Percentiles rank a stretch among this genome's conserved stretches.
These are phyloP conservation scores for Blastobasis adustella DNA, from an alignment of 2,888 invertebrate genomes.

Conservation along the genomic window DNA sequence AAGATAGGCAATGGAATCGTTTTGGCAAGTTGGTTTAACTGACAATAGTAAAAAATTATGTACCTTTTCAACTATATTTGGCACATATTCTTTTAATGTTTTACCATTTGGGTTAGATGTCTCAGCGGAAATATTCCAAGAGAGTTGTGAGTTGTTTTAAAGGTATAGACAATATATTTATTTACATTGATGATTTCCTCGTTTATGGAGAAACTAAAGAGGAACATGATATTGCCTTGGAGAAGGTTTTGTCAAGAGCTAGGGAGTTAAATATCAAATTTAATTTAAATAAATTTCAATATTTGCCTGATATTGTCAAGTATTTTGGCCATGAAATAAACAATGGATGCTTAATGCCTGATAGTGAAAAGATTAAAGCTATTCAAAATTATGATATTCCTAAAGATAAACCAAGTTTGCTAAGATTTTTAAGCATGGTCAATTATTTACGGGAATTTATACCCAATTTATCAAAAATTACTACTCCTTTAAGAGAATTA, in stretches of 20 bases:
- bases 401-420: no score
- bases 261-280: neutral
- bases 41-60: no score
- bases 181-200: neutral
- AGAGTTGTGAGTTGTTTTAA: constrained; percentile 8
- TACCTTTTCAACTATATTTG: no score
- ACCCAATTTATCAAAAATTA: neutral
- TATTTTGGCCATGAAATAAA: neutral
- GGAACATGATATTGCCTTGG: neutral
- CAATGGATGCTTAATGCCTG: no score
- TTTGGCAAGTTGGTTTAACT: no score
- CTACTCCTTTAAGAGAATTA: neutral
- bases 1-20: no score
- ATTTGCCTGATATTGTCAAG: neutral
- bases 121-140: no score
- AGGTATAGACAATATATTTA: no score
- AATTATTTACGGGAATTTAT: neutral
- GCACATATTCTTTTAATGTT: no score
- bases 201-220: neutral
- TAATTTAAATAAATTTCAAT: neutral
- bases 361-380: no score
- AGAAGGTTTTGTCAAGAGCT: neutral
- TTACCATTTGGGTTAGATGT: no score
- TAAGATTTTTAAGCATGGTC: neutral
- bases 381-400: no score